A percentile compares a stretch with the other conserved stretches of the same genome.
These are phyloP conservation scores for Enteromius radiatus DNA, from an alignment of 2,797 vertebrate species.

Conservation along the genomic window DNA sequence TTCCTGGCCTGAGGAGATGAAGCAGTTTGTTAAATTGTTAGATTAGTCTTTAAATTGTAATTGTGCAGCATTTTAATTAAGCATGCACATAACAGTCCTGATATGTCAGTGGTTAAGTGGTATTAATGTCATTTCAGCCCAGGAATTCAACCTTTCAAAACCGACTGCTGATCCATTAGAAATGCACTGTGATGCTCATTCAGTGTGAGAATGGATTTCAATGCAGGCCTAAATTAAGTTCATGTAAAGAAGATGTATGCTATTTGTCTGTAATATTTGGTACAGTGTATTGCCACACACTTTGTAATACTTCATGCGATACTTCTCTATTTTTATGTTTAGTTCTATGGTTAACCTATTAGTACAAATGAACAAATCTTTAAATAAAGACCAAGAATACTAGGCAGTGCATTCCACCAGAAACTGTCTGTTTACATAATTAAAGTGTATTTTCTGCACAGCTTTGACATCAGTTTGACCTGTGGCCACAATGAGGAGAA, in stretches of 20 bases:
- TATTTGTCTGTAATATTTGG: not conserved
- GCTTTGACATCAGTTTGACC: conserved; percentile 93
- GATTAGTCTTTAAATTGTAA: not conserved
- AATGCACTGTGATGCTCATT: conserved; percentile 7
- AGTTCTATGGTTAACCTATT: not conserved
- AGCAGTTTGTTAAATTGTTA: not conserved
- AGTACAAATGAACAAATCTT: not conserved
- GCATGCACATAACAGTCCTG: not conserved
- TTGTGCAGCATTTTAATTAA: conserved; percentile 2
- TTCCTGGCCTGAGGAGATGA: not conserved
- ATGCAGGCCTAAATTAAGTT: not conserved
- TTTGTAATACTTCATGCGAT: not conserved
- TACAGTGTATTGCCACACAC: not conserved
- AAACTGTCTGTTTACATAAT: not conserved
- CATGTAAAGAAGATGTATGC: not conserved
- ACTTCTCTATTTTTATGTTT: too few relatives aligned
- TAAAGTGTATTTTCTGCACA: conserved; percentile 62
- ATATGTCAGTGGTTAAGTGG: not conserved
- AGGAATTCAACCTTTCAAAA: not conserved
- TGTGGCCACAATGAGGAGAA: conserved; percentile 87
- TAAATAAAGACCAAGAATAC: not conserved
- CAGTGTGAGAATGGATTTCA: not conserved
- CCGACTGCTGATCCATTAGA: not conserved
- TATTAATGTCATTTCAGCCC: conserved; percentile 11
- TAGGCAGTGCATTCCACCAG: not conserved